A percentile compares a stretch with the other conserved stretches of the same genome.
phyloP scores from a whole-genome alignment of 2,113 vertebrate species.

The Pogona vitticeps region DNA sequence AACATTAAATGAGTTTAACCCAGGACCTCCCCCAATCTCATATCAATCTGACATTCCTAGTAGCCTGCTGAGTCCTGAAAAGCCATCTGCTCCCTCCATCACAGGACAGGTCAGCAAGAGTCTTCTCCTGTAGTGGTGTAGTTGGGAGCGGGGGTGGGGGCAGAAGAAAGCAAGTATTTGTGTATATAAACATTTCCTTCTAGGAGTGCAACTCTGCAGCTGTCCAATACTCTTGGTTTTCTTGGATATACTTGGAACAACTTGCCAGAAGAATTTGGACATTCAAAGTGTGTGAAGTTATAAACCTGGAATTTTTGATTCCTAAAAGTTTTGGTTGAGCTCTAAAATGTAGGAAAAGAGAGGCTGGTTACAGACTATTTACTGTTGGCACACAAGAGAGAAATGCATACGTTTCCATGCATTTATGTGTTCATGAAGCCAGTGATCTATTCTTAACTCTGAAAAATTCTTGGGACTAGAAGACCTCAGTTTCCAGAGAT shows the following conservation, averaged over 20 bases:
- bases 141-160: background rate
- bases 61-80: constrained; percentile 81
- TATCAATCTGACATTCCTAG: constrained; percentile 87
- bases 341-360: background rate
- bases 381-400: background rate
- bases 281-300: background rate
- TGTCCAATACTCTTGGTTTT: background rate
- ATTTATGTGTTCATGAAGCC: background rate
- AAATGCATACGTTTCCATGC: background rate
- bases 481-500: background rate
- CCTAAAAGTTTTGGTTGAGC: background rate
- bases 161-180: background rate
- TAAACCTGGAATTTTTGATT: background rate
- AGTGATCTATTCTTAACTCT: background rate
- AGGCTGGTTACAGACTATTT: background rate
- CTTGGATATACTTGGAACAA: background rate
- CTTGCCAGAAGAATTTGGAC: background rate
- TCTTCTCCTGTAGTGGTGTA: fast-evolving
- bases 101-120: constrained; percentile 78
- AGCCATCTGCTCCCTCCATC: constrained; percentile 77
- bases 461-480: background rate
- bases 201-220: too few species aligned
- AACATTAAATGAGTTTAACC: constrained; percentile 83
- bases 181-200: background rate
- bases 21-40: constrained; percentile 80